Percentiles rank a stretch among this genome's conserved stretches.
Evolutionary conservation across 1,140 invertebrate species (phyloP).

Genomic region (Hylyphantes graminicola): DNA sequence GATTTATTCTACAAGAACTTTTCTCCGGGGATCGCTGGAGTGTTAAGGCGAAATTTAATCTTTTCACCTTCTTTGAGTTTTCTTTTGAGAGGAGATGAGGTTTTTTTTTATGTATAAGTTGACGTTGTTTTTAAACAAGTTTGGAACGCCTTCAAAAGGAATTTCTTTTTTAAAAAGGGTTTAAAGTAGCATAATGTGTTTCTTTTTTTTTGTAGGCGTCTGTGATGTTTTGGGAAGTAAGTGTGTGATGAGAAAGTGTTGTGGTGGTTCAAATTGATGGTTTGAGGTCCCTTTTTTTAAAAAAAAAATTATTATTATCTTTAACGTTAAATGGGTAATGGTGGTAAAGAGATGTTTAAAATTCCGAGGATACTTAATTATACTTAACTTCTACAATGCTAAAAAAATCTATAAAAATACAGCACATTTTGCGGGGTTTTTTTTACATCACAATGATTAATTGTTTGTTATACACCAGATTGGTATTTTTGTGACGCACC

Average conservation of each 20-base stretch:
- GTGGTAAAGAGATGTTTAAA: too few relatives aligned
- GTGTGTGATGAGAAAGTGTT: not conserved
- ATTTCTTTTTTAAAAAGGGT: not conserved
- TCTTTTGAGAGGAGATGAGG: not conserved
- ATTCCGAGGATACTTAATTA: too few relatives aligned
- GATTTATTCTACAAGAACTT: slow-evolving; percentile 48
- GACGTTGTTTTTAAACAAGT: too few relatives aligned
- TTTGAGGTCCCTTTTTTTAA: too few relatives aligned
- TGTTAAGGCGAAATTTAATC: slow-evolving; percentile 18
- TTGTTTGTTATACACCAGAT: too few relatives aligned
- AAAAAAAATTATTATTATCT: too few relatives aligned
- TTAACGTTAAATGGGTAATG: too few relatives aligned
- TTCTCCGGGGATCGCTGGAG: slow-evolving; percentile 15
- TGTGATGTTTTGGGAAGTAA: not conserved
- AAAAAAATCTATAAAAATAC: too few relatives aligned
- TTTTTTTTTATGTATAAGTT: not conserved
- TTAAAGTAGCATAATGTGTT: not conserved
- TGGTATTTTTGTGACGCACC: too few relatives aligned
- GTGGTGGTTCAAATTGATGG: not conserved
- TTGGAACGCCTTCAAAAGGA: not conserved
- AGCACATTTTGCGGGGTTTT: too few relatives aligned
- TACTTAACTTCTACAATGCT: too few relatives aligned
- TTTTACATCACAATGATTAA: too few relatives aligned
- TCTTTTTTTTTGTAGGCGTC: not conserved
- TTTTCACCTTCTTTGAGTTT: not conserved